A percentile compares a stretch with the other conserved stretches of the same genome.
Conservation (phyloP, 2,113 vertebrate species). For the Zosterops borbonicus region DNA sequence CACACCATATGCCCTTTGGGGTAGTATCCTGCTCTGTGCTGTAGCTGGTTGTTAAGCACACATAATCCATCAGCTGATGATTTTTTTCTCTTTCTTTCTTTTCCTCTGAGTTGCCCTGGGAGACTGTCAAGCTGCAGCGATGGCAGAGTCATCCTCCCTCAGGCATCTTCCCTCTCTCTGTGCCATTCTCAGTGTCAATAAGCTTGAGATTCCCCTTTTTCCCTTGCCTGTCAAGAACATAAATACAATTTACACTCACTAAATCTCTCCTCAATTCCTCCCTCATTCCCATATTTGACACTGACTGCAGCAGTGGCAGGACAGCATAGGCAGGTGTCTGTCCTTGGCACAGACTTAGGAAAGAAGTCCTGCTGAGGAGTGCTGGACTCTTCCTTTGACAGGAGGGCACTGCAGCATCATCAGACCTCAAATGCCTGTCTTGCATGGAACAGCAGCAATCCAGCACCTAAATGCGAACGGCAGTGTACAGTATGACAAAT, state of each 20-base stretch:
- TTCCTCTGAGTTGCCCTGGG: neutral
- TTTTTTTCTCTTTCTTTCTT: neutral
- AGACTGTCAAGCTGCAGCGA: neutral
- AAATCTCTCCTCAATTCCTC: neutral
- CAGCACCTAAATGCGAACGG: neutral
- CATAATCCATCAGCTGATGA: neutral
- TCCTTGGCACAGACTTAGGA: neutral
- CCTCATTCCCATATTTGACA: neutral
- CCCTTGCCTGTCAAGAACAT: neutral
- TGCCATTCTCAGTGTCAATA: neutral
- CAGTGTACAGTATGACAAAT: neutral
- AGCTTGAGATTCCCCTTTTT: neutral
- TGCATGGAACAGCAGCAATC: neutral
- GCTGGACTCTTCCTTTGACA: neutral
- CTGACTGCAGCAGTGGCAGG: neutral
- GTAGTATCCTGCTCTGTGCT: neutral
- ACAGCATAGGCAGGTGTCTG: neutral
- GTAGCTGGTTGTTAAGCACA: neutral
- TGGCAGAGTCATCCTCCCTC: neutral
- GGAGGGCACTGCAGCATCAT: neutral
- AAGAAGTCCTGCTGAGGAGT: accelerated
- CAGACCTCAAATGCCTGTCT: neutral
- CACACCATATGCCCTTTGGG: neutral
- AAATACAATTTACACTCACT: neutral
- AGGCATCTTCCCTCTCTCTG: neutral